A percentile compares a stretch with the other conserved stretches of the same genome.
phyloP scores from a whole-genome alignment of 2,113 vertebrate genomes.

The Pitta sordida region DNA sequence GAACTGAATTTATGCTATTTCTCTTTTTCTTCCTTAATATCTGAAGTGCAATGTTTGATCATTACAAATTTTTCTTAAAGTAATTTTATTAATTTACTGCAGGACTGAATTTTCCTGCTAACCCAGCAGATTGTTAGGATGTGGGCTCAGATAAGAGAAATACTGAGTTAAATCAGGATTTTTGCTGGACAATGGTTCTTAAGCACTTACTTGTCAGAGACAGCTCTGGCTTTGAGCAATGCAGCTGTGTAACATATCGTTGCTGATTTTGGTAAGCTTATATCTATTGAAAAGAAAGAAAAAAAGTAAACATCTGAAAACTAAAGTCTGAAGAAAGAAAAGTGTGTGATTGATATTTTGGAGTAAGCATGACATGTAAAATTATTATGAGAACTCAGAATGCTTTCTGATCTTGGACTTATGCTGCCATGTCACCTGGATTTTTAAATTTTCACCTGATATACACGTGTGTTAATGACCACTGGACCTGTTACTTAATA shows the following conservation, averaged over 20 bases:
- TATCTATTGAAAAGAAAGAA: conserved; percentile 83
- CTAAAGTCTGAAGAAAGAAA: not conserved
- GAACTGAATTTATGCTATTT: not conserved
- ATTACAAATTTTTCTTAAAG: not conserved
- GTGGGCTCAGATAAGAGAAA: conserved; percentile 56
- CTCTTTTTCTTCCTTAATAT: conserved; percentile 12
- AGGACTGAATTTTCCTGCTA: conserved; percentile 32
- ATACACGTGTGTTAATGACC: not conserved
- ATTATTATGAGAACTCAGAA: not conserved
- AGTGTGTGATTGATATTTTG: not conserved
- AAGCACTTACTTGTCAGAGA: conserved; percentile 98
- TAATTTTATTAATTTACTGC: not conserved
- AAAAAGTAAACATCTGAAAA: conserved; percentile 36
- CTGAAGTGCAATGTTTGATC: not conserved
- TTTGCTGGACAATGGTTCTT: conserved; percentile 3
- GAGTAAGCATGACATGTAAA: not conserved
- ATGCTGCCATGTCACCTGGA: not conserved
- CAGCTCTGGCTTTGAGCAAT: conserved; percentile 96
- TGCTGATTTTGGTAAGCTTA: conserved; percentile 98
- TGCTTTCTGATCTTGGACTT: not conserved
- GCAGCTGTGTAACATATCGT: conserved; percentile 99
- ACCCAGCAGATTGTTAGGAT: conserved; percentile 18
- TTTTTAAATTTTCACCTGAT: not conserved
- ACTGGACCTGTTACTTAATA: not conserved
- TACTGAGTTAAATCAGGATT: conserved; percentile 33